These are phyloP conservation scores for Pollenia griseotomentosa DNA, from an alignment of 2,888 invertebrate species.

Conservation along the genomic window DNA sequence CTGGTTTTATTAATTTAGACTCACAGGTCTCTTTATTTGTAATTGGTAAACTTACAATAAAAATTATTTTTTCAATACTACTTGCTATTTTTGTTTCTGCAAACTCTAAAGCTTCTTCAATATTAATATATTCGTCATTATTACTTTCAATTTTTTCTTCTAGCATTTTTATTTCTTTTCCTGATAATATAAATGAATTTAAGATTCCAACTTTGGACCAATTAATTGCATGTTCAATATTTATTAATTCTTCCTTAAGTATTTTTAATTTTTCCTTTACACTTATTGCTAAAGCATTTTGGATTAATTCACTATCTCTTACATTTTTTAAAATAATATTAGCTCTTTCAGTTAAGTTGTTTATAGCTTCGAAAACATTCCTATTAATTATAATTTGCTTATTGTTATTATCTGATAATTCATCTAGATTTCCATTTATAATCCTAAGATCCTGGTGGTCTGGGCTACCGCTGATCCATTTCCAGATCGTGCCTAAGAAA, in stretches of 20 bases:
- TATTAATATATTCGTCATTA: constrained; percentile 2
- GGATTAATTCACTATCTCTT: constrained; percentile 16
- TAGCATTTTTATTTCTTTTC: constrained; percentile 4
- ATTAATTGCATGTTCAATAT: constrained; percentile 23
- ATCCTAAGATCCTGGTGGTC: constrained; percentile 30
- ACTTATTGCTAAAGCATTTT: constrained; percentile 13
- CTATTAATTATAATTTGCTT: constrained; percentile 35
- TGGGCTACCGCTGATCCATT: constrained; percentile 23
- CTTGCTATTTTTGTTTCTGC: constrained; percentile 6
- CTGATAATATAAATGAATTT: constrained; percentile 17
- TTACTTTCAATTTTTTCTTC: constrained; percentile 8
- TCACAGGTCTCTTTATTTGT: constrained; percentile 18
- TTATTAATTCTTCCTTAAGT: constrained; percentile 27
- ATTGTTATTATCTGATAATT: constrained; percentile 26
- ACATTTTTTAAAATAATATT: constrained; percentile 14
- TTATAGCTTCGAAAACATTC: constrained; percentile 8
- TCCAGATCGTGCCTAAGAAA: constrained; percentile 35
- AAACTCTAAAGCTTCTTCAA: constrained; percentile 7
- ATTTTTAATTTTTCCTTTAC: constrained; percentile 23
- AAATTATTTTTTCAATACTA: background rate
- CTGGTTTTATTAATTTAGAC: constrained; percentile 14
- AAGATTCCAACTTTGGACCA: constrained; percentile 15
- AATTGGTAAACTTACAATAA: constrained; percentile 17
- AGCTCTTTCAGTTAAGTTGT: constrained; percentile 10
- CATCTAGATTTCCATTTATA: constrained; percentile 24